phyloP scores from a whole-genome alignment of 2,113 vertebrate genomes.

The Halcyon senegalensis region DNA sequence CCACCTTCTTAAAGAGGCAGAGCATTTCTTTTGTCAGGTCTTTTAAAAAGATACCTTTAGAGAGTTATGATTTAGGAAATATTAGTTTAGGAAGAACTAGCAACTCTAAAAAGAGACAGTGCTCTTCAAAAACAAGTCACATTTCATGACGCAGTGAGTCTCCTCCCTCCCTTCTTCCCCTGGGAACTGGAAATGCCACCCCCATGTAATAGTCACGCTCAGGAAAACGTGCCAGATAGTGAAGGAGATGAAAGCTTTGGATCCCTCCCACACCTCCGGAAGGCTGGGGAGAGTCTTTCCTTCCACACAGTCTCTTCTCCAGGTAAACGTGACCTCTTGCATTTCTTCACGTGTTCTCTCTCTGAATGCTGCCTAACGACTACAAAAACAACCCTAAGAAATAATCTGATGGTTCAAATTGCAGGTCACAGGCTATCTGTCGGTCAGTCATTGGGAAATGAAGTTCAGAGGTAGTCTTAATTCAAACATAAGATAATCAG shows the following conservation, averaged over 20 bases:
- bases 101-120: background rate
- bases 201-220: background rate
- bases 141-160: background rate
- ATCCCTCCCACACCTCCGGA: background rate
- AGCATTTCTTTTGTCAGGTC: background rate
- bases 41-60: background rate
- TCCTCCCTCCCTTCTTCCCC: background rate
- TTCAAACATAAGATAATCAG: background rate
- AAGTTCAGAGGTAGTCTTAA: background rate
- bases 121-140: background rate
- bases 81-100: background rate
- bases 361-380: background rate
- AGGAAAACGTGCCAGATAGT: background rate
- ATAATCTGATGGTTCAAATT: background rate
- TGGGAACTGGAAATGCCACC: background rate
- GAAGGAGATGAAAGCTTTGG: background rate
- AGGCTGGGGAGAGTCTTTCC: background rate
- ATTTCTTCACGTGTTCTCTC: background rate
- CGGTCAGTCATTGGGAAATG: background rate
- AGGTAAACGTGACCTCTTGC: background rate
- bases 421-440: background rate
- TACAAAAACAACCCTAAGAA: conserved; percentile 1
- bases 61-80: background rate
- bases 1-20: background rate
- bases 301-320: background rate